Conservation (phyloP, 2,888 invertebrate genomes). For the Drosophila borealis region DNA sequence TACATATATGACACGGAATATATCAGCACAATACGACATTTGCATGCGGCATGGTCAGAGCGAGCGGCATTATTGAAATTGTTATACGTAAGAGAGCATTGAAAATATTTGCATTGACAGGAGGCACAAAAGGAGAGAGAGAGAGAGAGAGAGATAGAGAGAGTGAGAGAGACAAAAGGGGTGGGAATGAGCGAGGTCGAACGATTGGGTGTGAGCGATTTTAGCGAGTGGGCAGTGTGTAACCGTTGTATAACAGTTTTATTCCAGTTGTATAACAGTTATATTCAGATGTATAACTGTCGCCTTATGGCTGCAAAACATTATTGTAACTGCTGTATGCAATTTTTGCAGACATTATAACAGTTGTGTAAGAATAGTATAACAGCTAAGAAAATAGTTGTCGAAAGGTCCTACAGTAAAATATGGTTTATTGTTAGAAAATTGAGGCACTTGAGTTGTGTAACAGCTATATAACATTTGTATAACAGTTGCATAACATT, state of each 20-base stretch:
- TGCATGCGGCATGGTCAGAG: slow-evolving; percentile 37
- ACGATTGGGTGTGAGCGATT: slow-evolving; percentile 21
- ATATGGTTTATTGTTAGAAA: too few relatives aligned
- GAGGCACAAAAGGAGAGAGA: slow-evolving; percentile 4
- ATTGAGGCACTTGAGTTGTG: neutral
- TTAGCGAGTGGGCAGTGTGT: slow-evolving; percentile 8
- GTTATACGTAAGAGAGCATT: slow-evolving; percentile 57
- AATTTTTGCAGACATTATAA: neutral
- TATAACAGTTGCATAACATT: neutral
- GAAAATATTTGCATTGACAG: slow-evolving; percentile 47
- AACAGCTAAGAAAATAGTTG: neutral
- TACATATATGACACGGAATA: slow-evolving; percentile 12
- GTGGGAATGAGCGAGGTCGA: slow-evolving; percentile 6
- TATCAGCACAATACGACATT: slow-evolving; percentile 22
- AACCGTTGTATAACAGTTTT: neutral
- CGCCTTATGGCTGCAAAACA: neutral
- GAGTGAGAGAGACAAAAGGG: slow-evolving; percentile 4
- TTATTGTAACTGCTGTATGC: neutral
- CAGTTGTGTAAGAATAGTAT: neutral
- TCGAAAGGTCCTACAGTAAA: too few relatives aligned
- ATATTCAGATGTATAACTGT: slow-evolving; percentile 6
- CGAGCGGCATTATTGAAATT: slow-evolving; percentile 43
- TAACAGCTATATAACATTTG: neutral
- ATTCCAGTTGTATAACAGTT: neutral
- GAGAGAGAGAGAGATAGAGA: neutral